These are phyloP conservation scores for Chiridota heheva DNA, from an alignment of 35 echinoderm and acorn worm species.

Conservation along the genomic window DNA sequence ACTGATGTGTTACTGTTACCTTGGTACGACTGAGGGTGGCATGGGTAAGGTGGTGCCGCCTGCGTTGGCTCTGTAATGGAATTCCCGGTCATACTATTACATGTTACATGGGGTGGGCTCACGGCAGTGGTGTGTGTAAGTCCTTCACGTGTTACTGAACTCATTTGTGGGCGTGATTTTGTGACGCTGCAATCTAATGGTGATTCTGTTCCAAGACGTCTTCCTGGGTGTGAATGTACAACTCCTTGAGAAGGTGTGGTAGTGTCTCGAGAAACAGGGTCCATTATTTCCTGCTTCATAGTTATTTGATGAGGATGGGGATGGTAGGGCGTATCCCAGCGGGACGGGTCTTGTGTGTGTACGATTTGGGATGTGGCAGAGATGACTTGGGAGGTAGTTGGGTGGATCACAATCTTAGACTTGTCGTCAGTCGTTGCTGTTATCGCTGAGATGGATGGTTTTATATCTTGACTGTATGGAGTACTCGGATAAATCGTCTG, in stretches of 20 bases:
- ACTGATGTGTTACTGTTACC: conserved; percentile 20
- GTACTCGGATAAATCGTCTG: conserved; percentile 62
- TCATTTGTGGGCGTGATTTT: conserved; percentile 55
- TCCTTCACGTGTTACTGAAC: conserved; percentile 4
- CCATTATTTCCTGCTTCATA: conserved; percentile 45
- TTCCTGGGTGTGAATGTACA: conserved; percentile 18
- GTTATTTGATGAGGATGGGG: conserved; percentile 6
- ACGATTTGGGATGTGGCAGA: conserved; percentile 19
- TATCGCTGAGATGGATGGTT: conserved; percentile 33
- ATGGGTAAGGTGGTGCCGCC: conserved; percentile 80
- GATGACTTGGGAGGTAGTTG: conserved; percentile 24
- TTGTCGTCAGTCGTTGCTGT: conserved; percentile 29
- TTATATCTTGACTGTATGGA: conserved; percentile 56
- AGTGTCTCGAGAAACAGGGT: conserved; percentile 33
- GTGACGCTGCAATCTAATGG: conserved; percentile 89
- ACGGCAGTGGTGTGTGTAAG: conserved; percentile 32
- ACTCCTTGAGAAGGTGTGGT: conserved; percentile 22
- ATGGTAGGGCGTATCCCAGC: conserved; percentile 35
- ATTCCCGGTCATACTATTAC: conserved; percentile 28
- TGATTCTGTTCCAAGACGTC: conserved; percentile 63
- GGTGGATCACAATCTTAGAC: conserved; percentile 47
- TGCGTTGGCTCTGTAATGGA: conserved; percentile 68
- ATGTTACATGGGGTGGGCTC: conserved; percentile 40
- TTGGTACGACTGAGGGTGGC: conserved; percentile 62
- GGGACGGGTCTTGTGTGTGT: conserved; percentile 7